Conservation (phyloP, 2,888 invertebrate genomes). For the Antheraea yamamai region DNA sequence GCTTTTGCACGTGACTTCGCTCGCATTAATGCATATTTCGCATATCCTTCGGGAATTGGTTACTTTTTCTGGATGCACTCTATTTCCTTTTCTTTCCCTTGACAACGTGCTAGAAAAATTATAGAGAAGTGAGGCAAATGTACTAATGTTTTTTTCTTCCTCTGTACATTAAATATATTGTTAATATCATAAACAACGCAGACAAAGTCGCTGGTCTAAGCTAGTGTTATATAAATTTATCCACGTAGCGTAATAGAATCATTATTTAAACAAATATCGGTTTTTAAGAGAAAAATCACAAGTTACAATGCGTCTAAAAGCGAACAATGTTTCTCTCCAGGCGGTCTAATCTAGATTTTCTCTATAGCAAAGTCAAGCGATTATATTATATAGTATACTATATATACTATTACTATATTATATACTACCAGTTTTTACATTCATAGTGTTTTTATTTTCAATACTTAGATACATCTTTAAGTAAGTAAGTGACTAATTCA, state of each 20-base stretch:
- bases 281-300: slow-evolving; percentile 1
- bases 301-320: neutral
- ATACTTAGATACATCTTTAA: neutral
- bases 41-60: too few relatives aligned
- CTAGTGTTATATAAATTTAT: neutral
- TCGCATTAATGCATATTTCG: too few relatives aligned
- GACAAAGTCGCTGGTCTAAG: too few relatives aligned
- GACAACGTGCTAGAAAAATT: too few relatives aligned
- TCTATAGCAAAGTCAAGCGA: neutral
- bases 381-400: neutral
- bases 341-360: slow-evolving; percentile 3
- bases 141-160: too few relatives aligned
- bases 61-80: too few relatives aligned
- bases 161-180: too few relatives aligned
- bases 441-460: neutral
- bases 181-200: too few relatives aligned
- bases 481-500: neutral
- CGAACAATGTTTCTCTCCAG: neutral
- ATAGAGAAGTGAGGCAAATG: too few relatives aligned
- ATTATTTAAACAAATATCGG: neutral
- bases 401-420: too few relatives aligned
- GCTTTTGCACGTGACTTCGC: too few relatives aligned
- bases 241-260: neutral
- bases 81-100: too few relatives aligned
- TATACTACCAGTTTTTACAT: neutral